Conservation (phyloP, 2,888 invertebrate species). For the Platycheirus rosarum region DNA sequence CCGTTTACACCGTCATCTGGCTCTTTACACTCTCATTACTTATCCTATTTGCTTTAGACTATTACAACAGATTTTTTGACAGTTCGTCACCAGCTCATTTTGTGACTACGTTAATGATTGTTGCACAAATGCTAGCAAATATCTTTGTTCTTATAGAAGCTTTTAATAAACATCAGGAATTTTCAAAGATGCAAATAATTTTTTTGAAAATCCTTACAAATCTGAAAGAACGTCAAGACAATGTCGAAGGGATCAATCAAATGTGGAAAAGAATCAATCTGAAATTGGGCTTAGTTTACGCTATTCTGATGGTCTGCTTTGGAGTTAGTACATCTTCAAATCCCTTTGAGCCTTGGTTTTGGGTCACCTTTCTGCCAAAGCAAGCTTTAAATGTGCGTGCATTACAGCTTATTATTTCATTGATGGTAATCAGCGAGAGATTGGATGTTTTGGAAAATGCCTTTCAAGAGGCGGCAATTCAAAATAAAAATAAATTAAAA, state of each 20-base stretch:
- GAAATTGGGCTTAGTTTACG: slow-evolving; percentile 8
- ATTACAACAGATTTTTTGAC: slow-evolving; percentile 25
- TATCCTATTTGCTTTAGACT: slow-evolving; percentile 43
- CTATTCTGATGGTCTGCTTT: background rate
- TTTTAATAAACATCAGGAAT: slow-evolving; percentile 41
- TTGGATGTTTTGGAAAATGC: slow-evolving; percentile 35
- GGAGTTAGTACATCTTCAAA: background rate
- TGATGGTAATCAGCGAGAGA: slow-evolving; percentile 43
- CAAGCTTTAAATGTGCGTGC: slow-evolving; percentile 57
- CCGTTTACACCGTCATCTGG: background rate
- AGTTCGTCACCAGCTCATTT: slow-evolving; percentile 16
- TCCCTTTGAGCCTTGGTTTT: slow-evolving; percentile 1
- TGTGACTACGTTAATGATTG: slow-evolving; percentile 10
- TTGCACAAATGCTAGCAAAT: slow-evolving; percentile 33
- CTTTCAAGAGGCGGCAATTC: slow-evolving; percentile 33
- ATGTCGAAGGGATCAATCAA: background rate
- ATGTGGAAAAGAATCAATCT: slow-evolving; percentile 30
- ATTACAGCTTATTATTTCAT: slow-evolving; percentile 47
- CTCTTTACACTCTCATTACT: slow-evolving; percentile 33
- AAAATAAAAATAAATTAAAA: slow-evolving; percentile 10
- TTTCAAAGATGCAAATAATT: slow-evolving; percentile 39
- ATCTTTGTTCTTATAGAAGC: slow-evolving; percentile 67
- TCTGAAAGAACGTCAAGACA: background rate
- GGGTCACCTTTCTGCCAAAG: slow-evolving; percentile 41
- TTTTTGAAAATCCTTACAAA: slow-evolving; percentile 4